phyloP scores from a whole-genome alignment of 2,797 vertebrate genomes.

The Sebastes diaconus region DNA sequence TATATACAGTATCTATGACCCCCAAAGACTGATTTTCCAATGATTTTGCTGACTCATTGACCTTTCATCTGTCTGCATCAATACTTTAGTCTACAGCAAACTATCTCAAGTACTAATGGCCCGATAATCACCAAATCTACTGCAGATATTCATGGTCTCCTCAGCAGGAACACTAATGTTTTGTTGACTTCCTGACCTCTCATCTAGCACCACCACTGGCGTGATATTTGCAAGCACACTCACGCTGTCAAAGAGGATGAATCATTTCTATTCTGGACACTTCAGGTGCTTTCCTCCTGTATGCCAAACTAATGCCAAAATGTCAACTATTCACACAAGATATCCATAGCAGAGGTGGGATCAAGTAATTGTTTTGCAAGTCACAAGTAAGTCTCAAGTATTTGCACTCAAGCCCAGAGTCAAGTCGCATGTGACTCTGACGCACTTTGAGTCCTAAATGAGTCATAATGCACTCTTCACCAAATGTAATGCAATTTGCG shows the following conservation, averaged over 20 bases:
- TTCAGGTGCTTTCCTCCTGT: not conserved
- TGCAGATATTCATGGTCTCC: not conserved
- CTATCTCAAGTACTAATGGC: not conserved
- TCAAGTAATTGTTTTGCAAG: no score
- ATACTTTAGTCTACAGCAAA: not conserved
- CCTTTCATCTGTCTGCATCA: constrained; percentile 20
- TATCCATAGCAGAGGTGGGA: not conserved
- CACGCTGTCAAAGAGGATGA: not conserved
- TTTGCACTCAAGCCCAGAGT: no score
- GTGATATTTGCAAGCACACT: not conserved
- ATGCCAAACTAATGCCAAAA: not conserved
- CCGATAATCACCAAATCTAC: not conserved
- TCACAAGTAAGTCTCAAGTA: no score
- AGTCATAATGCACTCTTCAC: no score
- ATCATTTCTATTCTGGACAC: not conserved
- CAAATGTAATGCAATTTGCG: no score
- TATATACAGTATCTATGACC: not conserved
- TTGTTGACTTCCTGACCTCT: not conserved
- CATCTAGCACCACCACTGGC: not conserved
- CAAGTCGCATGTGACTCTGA: no score
- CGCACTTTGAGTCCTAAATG: no score
- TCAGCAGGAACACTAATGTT: not conserved
- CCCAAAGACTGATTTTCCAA: not conserved
- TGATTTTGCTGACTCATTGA: constrained; percentile 9
- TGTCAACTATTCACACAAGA: not conserved